A percentile compares a stretch with the other conserved stretches of the same genome.
Evolutionary conservation across 1,140 invertebrate species (phyloP).

Genomic region (Lucilia sericata): DNA sequence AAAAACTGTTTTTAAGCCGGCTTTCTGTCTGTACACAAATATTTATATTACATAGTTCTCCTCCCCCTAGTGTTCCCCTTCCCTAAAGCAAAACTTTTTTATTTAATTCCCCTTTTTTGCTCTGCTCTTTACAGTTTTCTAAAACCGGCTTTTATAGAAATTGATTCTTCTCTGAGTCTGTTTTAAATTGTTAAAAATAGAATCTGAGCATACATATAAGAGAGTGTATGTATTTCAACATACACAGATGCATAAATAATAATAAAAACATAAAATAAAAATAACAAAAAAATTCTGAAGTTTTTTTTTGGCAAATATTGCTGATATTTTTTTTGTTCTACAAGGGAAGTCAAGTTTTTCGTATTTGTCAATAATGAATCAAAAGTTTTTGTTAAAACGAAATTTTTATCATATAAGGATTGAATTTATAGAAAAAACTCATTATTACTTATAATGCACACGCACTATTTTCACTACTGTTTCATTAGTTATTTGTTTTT

Average conservation of each 20-base stretch:
- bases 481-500: no score
- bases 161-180: neutral
- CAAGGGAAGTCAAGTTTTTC: neutral
- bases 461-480: no score
- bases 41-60: no score
- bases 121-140: neutral
- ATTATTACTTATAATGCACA: neutral
- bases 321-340: neutral
- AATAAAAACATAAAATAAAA: no score
- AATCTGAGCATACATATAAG: neutral
- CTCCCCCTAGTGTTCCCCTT: no score
- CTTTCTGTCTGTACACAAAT: neutral
- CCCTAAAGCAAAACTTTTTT: neutral
- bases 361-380: neutral
- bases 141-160: slow-evolving; percentile 16
- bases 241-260: neutral
- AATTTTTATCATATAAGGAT: neutral
- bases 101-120: neutral
- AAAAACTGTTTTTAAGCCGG: neutral
- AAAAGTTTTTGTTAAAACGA: neutral
- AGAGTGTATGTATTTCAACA: neutral
- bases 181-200: neutral
- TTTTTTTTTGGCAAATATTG: neutral
- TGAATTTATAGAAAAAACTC: neutral
- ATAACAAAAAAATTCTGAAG: neutral